These are phyloP conservation scores for Halcyon malimbica DNA, from an alignment of 2,113 vertebrate species.

Conservation along the genomic window DNA sequence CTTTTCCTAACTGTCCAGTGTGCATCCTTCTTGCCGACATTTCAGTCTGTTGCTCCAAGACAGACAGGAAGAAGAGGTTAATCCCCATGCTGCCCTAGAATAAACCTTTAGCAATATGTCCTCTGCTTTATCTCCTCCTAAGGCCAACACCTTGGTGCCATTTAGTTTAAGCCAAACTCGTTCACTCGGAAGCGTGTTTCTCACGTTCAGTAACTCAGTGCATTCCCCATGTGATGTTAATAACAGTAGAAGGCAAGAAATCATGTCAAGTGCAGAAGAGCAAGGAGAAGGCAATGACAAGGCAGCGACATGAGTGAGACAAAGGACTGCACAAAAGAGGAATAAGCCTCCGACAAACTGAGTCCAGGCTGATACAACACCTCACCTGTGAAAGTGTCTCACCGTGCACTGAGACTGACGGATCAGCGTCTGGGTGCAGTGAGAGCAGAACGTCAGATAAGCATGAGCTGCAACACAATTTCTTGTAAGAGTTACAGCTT, in stretches of 20 bases:
- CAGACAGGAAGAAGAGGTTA: not conserved
- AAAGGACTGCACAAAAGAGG: not conserved
- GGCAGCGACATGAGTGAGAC: not conserved
- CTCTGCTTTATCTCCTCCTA: not conserved
- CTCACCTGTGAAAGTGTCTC: not conserved
- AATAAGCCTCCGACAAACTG: not conserved
- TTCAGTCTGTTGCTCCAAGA: not conserved
- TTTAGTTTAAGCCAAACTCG: not conserved
- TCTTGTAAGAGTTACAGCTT: not conserved
- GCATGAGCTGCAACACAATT: not conserved
- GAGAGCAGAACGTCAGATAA: fast-evolving
- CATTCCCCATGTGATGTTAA: not conserved
- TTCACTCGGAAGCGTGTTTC: not conserved
- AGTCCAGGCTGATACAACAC: fast-evolving
- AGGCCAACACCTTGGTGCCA: not conserved
- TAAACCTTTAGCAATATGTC: not conserved
- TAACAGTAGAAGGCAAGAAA: not conserved
- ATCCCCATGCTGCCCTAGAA: not conserved
- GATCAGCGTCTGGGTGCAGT: fast-evolving
- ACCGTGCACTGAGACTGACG: fast-evolving
- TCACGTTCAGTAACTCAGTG: not conserved
- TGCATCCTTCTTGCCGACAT: not conserved
- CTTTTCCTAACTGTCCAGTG: not conserved
- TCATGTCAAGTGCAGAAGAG: not conserved
- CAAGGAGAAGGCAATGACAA: not conserved